Percentiles rank a stretch among this genome's conserved stretches.
Evolutionary conservation across 1,140 invertebrate genomes (phyloP).

Genomic region (Sycobia sp.): DNA sequence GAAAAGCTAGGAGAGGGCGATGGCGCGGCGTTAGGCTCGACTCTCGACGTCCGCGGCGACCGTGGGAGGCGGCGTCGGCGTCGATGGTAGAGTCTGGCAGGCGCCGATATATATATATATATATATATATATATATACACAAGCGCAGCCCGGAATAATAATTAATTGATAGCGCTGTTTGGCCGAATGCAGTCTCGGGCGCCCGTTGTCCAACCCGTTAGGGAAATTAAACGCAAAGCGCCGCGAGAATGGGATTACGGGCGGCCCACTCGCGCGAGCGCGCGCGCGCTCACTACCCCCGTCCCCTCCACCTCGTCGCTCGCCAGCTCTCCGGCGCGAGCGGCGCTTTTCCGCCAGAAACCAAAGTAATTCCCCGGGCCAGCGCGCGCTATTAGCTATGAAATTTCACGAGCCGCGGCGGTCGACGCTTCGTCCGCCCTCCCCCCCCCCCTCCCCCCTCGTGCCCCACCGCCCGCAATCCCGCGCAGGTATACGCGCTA

Average conservation of each 20-base stretch:
- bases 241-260: conserved; percentile 43
- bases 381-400: conserved; percentile 38
- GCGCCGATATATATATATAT: neutral
- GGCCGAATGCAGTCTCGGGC: conserved; percentile 39
- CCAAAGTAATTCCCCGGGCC: conserved; percentile 41
- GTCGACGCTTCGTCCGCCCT: no score
- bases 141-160: conserved; percentile 42
- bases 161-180: conserved; percentile 52
- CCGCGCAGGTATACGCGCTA: no score
- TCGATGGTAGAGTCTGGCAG: neutral
- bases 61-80: no score
- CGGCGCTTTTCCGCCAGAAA: conserved; percentile 34
- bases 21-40: no score
- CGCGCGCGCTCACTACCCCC: no score
- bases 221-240: conserved; percentile 47
- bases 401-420: conserved; percentile 49
- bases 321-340: conserved; percentile 26
- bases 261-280: neutral
- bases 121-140: neutral
- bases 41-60: no score
- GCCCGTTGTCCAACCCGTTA: conserved; percentile 41
- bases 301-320: no score
- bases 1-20: no score
- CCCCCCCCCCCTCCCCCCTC: no score
- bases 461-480: no score